Evolutionary conservation across 2,888 invertebrate species (phyloP).

Genomic region (Darwinula stevensoni): DNA sequence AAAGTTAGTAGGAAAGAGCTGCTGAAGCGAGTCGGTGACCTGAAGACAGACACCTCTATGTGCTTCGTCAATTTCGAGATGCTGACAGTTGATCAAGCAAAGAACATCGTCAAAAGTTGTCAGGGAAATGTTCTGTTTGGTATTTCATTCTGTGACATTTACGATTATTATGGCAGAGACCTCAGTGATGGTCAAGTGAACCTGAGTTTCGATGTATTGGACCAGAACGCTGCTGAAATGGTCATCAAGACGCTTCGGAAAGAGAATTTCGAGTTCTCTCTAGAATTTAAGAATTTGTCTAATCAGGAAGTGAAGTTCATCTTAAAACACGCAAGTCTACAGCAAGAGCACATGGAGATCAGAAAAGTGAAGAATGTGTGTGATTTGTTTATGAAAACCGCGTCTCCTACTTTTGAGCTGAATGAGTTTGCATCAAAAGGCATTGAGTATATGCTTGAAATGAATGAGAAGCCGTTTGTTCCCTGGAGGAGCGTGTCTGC

Average conservation of each 20-base stretch:
- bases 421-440: constrained; percentile 1
- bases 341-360: constrained; percentile 7
- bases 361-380: constrained; percentile 5
- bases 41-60: constrained; percentile 1
- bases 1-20: constrained; percentile 1
- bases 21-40: neutral
- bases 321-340: constrained; percentile 4
- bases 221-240: constrained; percentile 3
- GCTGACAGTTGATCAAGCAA: neutral
- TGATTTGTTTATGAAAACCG: constrained; percentile 6
- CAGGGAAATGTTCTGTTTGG: constrained; percentile 1
- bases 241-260: constrained; percentile 5
- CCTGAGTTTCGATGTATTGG: constrained; percentile 5
- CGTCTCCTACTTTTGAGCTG: neutral
- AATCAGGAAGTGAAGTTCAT: constrained; percentile 3
- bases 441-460: neutral
- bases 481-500: constrained; percentile 6
- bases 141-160: neutral
- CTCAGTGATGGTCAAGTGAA: constrained; percentile 3
- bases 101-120: neutral
- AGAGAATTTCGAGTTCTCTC: constrained; percentile 6
- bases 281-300: constrained; percentile 4
- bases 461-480: constrained; percentile 7
- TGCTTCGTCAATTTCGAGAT: neutral
- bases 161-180: constrained; percentile 1